Conservation (phyloP, 1,140 invertebrate species). For the Augochlora pura region DNA sequence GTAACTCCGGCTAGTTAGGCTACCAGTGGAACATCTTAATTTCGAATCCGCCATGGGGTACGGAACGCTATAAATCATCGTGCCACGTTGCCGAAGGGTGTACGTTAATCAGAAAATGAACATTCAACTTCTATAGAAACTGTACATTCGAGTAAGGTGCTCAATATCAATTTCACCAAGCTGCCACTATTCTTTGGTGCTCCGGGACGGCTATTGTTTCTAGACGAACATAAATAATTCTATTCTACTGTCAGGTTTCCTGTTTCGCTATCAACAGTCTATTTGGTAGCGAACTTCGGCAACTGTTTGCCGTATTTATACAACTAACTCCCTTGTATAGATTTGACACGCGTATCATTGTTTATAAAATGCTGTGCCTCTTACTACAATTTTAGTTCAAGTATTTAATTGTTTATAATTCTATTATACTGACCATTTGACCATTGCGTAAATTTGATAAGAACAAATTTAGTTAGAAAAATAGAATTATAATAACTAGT, state of each 20-base stretch:
- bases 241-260: too few species aligned
- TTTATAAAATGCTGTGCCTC: too few species aligned
- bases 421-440: too few species aligned
- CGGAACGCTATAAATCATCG: conserved; percentile 48
- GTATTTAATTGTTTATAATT: too few species aligned
- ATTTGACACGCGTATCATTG: too few species aligned
- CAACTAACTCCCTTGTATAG: too few species aligned
- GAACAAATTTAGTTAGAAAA: too few species aligned
- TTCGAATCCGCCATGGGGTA: conserved; percentile 44
- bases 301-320: too few species aligned
- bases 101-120: conserved; percentile 47
- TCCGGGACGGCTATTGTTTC: conserved; percentile 7
- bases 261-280: neutral
- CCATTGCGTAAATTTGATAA: too few species aligned
- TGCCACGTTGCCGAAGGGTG: conserved; percentile 7
- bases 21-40: conserved; percentile 48
- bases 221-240: neutral
- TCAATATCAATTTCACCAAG: neutral
- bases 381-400: too few species aligned
- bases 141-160: conserved; percentile 1
- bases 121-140: conserved; percentile 35
- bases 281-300: too few species aligned
- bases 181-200: conserved; percentile 2
- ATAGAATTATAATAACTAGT: too few species aligned
- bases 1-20: neutral